A percentile compares a stretch with the other conserved stretches of the same genome.
phyloP scores from a whole-genome alignment of 2,888 invertebrate genomes.

The Lochmaea crataegi region DNA sequence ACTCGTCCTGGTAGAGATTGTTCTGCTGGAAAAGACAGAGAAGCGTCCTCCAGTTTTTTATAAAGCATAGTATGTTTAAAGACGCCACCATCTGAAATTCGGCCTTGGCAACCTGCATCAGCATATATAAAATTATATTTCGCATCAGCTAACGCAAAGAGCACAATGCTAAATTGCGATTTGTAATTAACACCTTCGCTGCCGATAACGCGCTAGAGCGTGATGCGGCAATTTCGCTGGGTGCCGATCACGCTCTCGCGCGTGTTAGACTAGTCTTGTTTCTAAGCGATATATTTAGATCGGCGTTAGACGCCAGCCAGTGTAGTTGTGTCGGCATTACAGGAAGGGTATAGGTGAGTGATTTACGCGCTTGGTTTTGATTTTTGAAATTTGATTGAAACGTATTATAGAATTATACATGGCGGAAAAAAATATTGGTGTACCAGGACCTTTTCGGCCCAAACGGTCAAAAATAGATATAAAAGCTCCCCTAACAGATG shows the following conservation, averaged over 20 bases:
- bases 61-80: no score
- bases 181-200: slow-evolving; percentile 7
- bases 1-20: no score
- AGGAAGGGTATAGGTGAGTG: slow-evolving; percentile 10
- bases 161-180: no score
- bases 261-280: slow-evolving; percentile 11
- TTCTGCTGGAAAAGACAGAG: no score
- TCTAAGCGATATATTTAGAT: slow-evolving; percentile 9
- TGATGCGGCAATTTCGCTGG: slow-evolving; percentile 12
- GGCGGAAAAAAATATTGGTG: slow-evolving; percentile 30
- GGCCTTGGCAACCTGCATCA: no score
- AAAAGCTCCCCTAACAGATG: slow-evolving; percentile 22
- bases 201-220: slow-evolving; percentile 21
- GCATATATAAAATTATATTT: no score
- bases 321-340: slow-evolving; percentile 18
- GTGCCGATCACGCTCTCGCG: slow-evolving; percentile 15
- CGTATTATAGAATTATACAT: slow-evolving; percentile 26
- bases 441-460: slow-evolving; percentile 30
- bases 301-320: slow-evolving; percentile 1
- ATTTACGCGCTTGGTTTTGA: slow-evolving; percentile 22
- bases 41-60: no score
- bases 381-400: neutral
- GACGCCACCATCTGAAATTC: no score
- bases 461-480: no score
- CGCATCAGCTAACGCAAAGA: no score